phyloP scores from a whole-genome alignment of 1,140 invertebrate species.

The Portunus trituberculatus region DNA sequence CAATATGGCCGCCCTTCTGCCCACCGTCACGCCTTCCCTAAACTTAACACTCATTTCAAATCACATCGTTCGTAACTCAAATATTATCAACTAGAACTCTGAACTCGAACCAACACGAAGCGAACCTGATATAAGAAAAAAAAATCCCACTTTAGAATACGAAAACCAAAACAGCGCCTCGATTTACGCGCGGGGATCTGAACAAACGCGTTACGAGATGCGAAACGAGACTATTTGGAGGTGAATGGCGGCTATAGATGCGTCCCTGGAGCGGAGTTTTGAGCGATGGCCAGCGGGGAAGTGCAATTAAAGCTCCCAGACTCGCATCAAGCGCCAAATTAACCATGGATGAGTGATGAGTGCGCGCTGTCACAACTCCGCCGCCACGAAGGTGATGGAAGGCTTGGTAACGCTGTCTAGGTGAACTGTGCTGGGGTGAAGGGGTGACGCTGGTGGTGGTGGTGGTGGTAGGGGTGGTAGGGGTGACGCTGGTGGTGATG shows the following conservation, averaged over 20 bases:
- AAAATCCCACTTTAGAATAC: not conserved
- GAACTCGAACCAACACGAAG: not conserved
- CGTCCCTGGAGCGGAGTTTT: not conserved
- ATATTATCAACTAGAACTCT: no score
- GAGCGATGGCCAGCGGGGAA: constrained; percentile 37
- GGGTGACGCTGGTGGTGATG: no score
- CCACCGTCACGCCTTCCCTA: not conserved
- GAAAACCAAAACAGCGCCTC: no score
- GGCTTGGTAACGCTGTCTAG: constrained; percentile 55
- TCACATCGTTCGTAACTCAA: not conserved
- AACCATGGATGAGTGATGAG: constrained; percentile 71
- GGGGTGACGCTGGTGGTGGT: not conserved
- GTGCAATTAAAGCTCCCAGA: constrained; percentile 57
- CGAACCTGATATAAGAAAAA: not conserved
- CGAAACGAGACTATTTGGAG: not conserved
- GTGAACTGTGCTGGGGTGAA: not conserved
- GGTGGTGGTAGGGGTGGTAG: not conserved
- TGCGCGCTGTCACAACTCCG: constrained; percentile 59
- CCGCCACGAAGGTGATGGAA: constrained; percentile 44
- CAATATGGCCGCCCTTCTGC: constrained; percentile 63
- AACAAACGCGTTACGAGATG: not conserved
- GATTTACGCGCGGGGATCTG: not conserved
- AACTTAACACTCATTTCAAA: not conserved
- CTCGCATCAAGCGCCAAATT: constrained; percentile 67
- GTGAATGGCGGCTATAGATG: not conserved